Base-by-base conservation (phyloP, 2,888 invertebrate genomes). In the Lottia scabra region DNA sequence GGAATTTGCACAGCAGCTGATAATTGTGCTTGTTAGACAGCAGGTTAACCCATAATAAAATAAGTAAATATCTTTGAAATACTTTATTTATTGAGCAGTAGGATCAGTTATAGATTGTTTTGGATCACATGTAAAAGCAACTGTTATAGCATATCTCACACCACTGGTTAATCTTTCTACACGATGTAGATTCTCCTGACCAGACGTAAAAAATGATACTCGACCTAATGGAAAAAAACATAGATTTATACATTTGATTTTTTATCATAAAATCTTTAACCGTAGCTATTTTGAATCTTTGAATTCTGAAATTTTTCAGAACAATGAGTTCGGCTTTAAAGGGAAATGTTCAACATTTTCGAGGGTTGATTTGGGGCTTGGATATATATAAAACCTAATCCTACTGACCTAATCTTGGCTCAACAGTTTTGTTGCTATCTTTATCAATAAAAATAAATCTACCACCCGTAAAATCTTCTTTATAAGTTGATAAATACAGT, bases 191-290 rank as follows among this genome's bases (percentile, higher is more conserved):
- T 96, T 96, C 90, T 97, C 96, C 62, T 92, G 92, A 16, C 96
- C 96, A 65, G 96, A 96, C 0, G 96, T 95, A 86, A 96, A 96
- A 90, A 95, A 94, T 44, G 94, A 94, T 1, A 96, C 92, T 77
- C 96, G 92, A 23, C 94, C 92, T 92, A 85, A 38, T 85, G 86
- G 8, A 38, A 38, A 10, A 38, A 38, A 38, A 8, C 10, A 38
- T 38, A 10, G 10, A 38, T 38, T 38, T 2, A 30, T 30, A 30
- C 6, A 4, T 30, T 30, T 2, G 30, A 30, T 30, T 30, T 30
- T 30, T 30, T 30, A 4, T 30, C 30, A 30, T 30, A 30, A 30
- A 30, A 30, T n/a, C n/a, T n/a, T n/a, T n/a, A n/a, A n/a, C n/a
- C n/a, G n/a, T n/a, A n/a, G n/a, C n/a, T n/a, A n/a, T n/a, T n/a